phyloP scores from a whole-genome alignment of 2,888 invertebrate species.

The Oscheius myriophilus region DNA sequence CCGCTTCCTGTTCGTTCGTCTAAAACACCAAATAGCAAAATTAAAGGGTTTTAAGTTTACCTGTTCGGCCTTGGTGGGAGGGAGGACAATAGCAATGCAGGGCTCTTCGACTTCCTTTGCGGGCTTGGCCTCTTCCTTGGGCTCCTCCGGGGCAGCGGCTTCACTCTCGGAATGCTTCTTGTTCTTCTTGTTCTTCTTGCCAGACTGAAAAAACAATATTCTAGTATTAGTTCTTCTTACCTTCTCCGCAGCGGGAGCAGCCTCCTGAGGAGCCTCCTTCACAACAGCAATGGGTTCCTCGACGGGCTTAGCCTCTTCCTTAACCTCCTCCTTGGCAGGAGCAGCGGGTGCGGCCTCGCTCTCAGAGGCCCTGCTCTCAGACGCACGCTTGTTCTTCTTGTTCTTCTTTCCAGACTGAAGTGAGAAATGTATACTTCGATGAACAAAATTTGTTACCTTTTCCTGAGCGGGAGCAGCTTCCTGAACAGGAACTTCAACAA shows the following conservation, averaged over 20 bases:
- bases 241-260: slow-evolving; percentile 20
- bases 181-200: slow-evolving; percentile 32
- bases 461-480: slow-evolving; percentile 11
- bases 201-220: too few species aligned
- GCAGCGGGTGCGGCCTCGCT: slow-evolving; percentile 15
- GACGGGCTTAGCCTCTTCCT: slow-evolving; percentile 3
- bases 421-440: too few species aligned
- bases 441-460: too few species aligned
- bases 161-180: slow-evolving; percentile 48
- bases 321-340: slow-evolving; percentile 1
- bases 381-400: too few species aligned
- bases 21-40: too few species aligned
- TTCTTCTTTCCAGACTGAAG: too few species aligned
- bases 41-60: too few species aligned
- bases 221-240: too few species aligned
- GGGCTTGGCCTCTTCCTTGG: slow-evolving; percentile 2
- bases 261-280: slow-evolving; percentile 15
- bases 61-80: slow-evolving; percentile 12
- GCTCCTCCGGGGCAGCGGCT: slow-evolving; percentile 20
- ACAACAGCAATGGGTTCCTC: slow-evolving; percentile 16
- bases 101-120: slow-evolving; percentile 9
- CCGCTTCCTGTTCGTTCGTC: too few species aligned
- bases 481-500: neutral
- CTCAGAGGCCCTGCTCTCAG: neutral
- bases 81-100: slow-evolving; percentile 13